Evolutionary conservation across 2,113 vertebrate species (phyloP).

Genomic region (Pangasianodon gigas): DNA sequence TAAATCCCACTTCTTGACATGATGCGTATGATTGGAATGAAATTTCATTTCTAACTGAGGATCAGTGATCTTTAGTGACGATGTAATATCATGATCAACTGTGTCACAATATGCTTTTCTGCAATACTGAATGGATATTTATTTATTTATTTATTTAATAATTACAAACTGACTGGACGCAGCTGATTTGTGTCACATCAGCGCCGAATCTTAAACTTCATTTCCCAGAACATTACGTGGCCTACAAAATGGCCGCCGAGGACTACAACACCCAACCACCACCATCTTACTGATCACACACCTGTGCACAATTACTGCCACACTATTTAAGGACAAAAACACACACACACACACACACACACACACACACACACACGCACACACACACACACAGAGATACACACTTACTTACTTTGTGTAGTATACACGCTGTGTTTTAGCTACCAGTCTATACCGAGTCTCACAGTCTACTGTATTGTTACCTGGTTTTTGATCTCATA

Average conservation of each 20-base stretch:
- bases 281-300: neutral
- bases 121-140: neutral
- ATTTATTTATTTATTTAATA: neutral
- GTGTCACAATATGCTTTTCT: neutral
- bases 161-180: neutral
- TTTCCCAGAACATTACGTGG: neutral
- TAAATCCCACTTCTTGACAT: neutral
- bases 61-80: neutral
- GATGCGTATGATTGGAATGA: neutral
- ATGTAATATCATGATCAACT: neutral
- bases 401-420: too few relatives aligned
- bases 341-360: neutral
- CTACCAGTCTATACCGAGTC: too few relatives aligned
- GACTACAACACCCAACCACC: neutral
- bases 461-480: neutral
- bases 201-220: neutral
- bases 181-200: neutral
- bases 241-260: neutral
- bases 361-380: too few relatives aligned
- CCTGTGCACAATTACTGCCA: neutral
- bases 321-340: neutral
- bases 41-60: neutral
- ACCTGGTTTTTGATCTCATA: neutral
- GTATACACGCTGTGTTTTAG: too few relatives aligned
- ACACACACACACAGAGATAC: too few relatives aligned